Evolutionary conservation across 2,113 vertebrate genomes (phyloP).

Genomic region (Ictalurus furcatus): DNA sequence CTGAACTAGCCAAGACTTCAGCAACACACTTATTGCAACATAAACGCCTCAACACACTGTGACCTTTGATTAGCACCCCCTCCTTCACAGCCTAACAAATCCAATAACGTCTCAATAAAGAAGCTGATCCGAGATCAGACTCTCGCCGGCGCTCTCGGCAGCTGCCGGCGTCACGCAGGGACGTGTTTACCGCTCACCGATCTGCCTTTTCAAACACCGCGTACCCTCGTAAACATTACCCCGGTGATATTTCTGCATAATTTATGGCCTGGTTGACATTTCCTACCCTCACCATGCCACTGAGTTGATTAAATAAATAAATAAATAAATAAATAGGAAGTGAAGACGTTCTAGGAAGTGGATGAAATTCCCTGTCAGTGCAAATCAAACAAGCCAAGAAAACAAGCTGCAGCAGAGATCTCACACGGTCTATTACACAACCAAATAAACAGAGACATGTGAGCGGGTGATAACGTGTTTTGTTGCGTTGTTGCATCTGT

Average conservation of each 20-base stretch:
- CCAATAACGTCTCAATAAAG: neutral
- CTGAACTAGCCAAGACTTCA: neutral
- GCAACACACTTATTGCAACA: neutral
- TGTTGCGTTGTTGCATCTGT: neutral
- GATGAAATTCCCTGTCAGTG: constrained; percentile 32
- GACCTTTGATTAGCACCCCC: neutral
- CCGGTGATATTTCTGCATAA: constrained; percentile 75
- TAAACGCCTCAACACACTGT: neutral
- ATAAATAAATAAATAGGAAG: constrained; percentile 54
- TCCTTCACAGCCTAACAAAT: neutral
- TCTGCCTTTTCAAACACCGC: constrained; percentile 26
- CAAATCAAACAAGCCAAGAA: constrained; percentile 21
- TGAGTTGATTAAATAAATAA: constrained; percentile 56
- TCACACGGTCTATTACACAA: neutral
- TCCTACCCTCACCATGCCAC: constrained; percentile 61
- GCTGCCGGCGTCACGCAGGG: neutral
- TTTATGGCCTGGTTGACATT: constrained; percentile 78
- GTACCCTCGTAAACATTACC: constrained; percentile 49
- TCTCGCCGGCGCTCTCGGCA: neutral
- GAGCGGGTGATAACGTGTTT: neutral
- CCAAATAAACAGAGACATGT: neutral
- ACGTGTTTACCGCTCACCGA: neutral
- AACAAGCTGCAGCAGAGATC: neutral
- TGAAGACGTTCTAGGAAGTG: constrained; percentile 40
- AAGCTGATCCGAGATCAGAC: constrained; percentile 4